These are phyloP conservation scores for Allophyes oxyacanthae DNA, from an alignment of 2,888 invertebrate species.

Conservation along the genomic window DNA sequence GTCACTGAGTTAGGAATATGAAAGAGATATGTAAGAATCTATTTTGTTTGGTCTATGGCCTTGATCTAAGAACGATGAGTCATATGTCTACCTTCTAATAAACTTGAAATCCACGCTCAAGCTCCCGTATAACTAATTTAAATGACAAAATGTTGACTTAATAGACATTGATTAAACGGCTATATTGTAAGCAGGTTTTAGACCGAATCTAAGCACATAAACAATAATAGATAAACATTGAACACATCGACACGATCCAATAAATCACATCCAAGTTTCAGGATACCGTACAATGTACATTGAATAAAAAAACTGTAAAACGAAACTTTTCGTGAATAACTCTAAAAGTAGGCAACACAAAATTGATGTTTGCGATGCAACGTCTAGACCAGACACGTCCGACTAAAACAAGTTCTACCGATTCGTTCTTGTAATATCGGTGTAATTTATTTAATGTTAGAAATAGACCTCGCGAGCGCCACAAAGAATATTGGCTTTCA, in stretches of 20 bases:
- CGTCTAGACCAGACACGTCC: constrained; percentile 80
- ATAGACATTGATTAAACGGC: constrained; percentile 30
- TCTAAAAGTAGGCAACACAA: constrained; percentile 68
- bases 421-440: constrained; percentile 88
- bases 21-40: constrained; percentile 5
- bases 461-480: constrained; percentile 84
- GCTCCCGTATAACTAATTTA: constrained; percentile 16
- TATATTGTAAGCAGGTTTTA: constrained; percentile 6
- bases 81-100: constrained; percentile 12
- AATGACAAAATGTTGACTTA: constrained; percentile 25
- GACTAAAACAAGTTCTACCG: constrained; percentile 81
- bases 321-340: constrained; percentile 55
- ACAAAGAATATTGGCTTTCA: constrained; percentile 89
- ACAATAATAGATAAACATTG: constrained; percentile 5
- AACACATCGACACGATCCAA: constrained; percentile 21
- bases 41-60: constrained; percentile 8
- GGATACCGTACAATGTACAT: constrained; percentile 21
- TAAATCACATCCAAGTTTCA: constrained; percentile 33
- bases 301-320: constrained; percentile 40
- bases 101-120: constrained; percentile 12
- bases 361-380: constrained; percentile 81
- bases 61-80: constrained; percentile 24
- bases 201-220: constrained; percentile 12
- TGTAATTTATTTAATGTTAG: constrained; percentile 89
- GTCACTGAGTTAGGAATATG: constrained; percentile 14